phyloP scores from a whole-genome alignment of 1,140 invertebrate species.

The Megalonaias nervosa region DNA sequence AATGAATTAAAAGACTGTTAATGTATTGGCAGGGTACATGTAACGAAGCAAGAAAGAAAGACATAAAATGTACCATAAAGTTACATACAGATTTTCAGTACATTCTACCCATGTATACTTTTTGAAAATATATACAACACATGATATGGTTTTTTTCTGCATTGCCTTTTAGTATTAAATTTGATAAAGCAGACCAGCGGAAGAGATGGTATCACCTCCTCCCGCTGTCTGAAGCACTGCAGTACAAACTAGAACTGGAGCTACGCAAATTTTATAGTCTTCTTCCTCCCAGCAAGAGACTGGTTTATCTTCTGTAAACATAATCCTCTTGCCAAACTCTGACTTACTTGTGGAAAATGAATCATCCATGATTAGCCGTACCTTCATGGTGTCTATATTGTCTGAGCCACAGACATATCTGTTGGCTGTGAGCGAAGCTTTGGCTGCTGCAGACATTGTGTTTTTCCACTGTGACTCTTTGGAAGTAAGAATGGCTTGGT shows the following conservation, averaged over 20 bases:
- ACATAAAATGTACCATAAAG: too few relatives aligned
- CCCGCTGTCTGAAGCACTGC: slow-evolving; percentile 87
- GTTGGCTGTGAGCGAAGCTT: slow-evolving; percentile 87
- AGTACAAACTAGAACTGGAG: slow-evolving; percentile 89
- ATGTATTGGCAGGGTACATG: too few relatives aligned
- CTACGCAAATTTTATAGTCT: slow-evolving; percentile 83
- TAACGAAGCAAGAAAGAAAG: too few relatives aligned
- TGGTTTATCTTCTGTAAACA: slow-evolving; percentile 71
- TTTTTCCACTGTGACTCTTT: slow-evolving; percentile 76
- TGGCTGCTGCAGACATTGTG: slow-evolving; percentile 84
- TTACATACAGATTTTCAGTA: too few relatives aligned
- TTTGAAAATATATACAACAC: too few relatives aligned
- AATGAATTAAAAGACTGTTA: too few relatives aligned
- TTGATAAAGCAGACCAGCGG: slow-evolving; percentile 85
- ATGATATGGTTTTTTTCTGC: too few relatives aligned
- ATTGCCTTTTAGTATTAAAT: slow-evolving; percentile 65
- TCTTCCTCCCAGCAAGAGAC: slow-evolving; percentile 88
- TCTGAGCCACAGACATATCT: slow-evolving; percentile 87
- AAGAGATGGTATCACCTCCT: slow-evolving; percentile 91
- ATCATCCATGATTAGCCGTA: slow-evolving; percentile 85
- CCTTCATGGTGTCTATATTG: slow-evolving; percentile 80
- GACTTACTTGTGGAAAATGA: slow-evolving; percentile 82
- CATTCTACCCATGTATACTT: too few relatives aligned
- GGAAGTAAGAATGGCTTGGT: slow-evolving; percentile 86
- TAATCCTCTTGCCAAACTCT: slow-evolving; percentile 48